phyloP scores from a whole-genome alignment of 37 sponge, comb jelly and placozoan genomes.

The Axinella damicornis region DNA sequence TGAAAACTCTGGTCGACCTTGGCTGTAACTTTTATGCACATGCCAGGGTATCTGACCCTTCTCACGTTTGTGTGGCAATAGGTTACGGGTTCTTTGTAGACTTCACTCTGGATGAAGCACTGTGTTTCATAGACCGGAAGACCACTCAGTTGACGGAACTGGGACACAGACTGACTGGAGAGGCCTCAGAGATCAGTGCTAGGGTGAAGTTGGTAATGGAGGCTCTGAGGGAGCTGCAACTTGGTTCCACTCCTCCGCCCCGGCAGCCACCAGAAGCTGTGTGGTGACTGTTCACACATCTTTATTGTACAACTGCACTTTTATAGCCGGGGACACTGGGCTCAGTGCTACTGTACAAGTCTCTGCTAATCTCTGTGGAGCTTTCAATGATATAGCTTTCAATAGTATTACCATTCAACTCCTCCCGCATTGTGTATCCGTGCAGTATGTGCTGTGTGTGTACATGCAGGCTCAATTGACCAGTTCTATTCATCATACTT shows the following conservation, averaged over 20 bases:
- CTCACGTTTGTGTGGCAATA: conserved; percentile 74
- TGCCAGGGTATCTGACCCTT: conserved; percentile 75
- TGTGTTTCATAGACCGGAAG: conserved; percentile 78
- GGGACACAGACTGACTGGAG: conserved; percentile 54
- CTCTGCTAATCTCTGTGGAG: too few relatives aligned
- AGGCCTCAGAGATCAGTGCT: conserved; percentile 83
- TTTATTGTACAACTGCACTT: too few relatives aligned
- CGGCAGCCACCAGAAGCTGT: conserved; percentile 9
- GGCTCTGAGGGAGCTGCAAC: conserved; percentile 83
- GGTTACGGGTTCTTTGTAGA: conserved; percentile 88
- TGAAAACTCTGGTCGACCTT: conserved; percentile 86
- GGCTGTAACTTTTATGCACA: conserved; percentile 87
- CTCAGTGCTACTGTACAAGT: too few relatives aligned
- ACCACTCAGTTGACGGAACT: conserved; percentile 54
- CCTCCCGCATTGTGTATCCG: too few relatives aligned
- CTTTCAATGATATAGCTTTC: too few relatives aligned
- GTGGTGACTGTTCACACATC: conserved; percentile 20
- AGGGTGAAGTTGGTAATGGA: conserved; percentile 78
- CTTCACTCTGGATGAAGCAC: conserved; percentile 79
- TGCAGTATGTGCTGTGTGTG: too few relatives aligned
- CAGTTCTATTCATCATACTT: background rate
- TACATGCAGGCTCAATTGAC: background rate
- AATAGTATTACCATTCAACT: too few relatives aligned
- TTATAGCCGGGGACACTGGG: too few relatives aligned
- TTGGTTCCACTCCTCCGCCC: background rate